A percentile compares a stretch with the other conserved stretches of the same genome.
Evolutionary conservation across 2,888 invertebrate species (phyloP).

Genomic region (Leptogaster cylindrica): DNA sequence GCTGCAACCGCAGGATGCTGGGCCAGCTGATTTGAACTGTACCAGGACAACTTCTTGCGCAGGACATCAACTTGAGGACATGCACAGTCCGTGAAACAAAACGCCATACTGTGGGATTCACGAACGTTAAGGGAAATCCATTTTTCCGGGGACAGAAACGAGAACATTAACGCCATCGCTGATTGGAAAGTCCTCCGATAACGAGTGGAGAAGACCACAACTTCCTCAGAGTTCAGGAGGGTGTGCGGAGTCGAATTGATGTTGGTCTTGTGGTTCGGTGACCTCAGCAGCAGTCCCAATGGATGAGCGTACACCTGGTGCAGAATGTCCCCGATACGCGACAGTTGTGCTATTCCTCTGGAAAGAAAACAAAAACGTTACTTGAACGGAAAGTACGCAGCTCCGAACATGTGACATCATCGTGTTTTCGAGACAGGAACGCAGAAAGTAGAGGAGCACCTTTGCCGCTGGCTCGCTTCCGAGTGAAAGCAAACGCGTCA

Average conservation of each 20-base stretch:
- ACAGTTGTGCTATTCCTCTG: constrained; percentile 80
- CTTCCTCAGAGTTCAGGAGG: constrained; percentile 64
- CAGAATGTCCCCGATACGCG: constrained; percentile 77
- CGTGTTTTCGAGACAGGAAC: too few relatives aligned
- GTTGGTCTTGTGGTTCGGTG: constrained; percentile 50
- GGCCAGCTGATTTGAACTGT: constrained; percentile 70
- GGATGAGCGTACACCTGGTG: constrained; percentile 66
- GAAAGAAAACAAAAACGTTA: neutral
- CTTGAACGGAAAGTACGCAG: too few relatives aligned
- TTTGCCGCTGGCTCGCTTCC: too few relatives aligned
- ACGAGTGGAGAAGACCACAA: constrained; percentile 79
- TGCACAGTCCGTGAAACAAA: constrained; percentile 86
- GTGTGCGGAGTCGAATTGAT: constrained; percentile 57
- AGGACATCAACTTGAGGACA: constrained; percentile 68
- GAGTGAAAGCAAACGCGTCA: too few relatives aligned
- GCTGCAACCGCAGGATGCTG: constrained; percentile 78
- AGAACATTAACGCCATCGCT: constrained; percentile 78
- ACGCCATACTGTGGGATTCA: constrained; percentile 81
- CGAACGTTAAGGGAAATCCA: constrained; percentile 71
- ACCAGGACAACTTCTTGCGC: constrained; percentile 61
- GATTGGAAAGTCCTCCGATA: constrained; percentile 92
- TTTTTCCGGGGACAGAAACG: constrained; percentile 72
- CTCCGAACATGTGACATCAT: too few relatives aligned
- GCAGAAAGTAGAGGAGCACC: too few relatives aligned
- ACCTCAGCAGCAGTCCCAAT: constrained; percentile 56